phyloP scores from a whole-genome alignment of 2,113 vertebrate species.

The Onychostruthus taczanowskii region DNA sequence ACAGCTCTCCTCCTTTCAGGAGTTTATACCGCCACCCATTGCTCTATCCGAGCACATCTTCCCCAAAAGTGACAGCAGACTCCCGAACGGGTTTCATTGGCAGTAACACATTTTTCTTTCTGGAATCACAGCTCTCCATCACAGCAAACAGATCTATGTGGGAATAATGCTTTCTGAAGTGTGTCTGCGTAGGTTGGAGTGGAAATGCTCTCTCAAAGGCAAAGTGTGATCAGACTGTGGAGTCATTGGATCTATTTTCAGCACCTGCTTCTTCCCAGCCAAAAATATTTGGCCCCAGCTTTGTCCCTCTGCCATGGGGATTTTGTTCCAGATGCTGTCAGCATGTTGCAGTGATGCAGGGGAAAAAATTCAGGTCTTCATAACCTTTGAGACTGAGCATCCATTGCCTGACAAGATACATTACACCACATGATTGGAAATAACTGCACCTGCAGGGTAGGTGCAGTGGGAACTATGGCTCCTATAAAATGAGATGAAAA shows the following conservation, averaged over 20 bases:
- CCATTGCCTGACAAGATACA: background rate
- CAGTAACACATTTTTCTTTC: background rate
- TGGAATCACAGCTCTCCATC: background rate
- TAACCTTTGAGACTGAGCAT: background rate
- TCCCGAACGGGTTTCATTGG: background rate
- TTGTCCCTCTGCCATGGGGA: background rate
- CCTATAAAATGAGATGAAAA: background rate
- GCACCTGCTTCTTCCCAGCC: background rate
- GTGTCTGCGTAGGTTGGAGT: background rate
- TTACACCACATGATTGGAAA: background rate
- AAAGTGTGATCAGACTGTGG: background rate
- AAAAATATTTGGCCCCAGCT: background rate
- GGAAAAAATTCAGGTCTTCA: background rate
- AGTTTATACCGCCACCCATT: constrained; percentile 39
- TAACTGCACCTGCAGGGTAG: background rate
- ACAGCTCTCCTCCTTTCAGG: background rate
- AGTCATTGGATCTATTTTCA: background rate
- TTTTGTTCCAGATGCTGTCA: constrained; percentile 1
- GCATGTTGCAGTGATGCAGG: background rate
- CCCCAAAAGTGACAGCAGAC: background rate
- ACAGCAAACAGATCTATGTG: background rate
- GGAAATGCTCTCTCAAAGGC: background rate
- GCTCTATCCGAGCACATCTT: background rate
- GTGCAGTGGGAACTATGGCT: background rate
- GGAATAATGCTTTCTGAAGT: background rate